phyloP scores from a whole-genome alignment of 1,140 invertebrate species.

The Chrysomallon squamiferum region DNA sequence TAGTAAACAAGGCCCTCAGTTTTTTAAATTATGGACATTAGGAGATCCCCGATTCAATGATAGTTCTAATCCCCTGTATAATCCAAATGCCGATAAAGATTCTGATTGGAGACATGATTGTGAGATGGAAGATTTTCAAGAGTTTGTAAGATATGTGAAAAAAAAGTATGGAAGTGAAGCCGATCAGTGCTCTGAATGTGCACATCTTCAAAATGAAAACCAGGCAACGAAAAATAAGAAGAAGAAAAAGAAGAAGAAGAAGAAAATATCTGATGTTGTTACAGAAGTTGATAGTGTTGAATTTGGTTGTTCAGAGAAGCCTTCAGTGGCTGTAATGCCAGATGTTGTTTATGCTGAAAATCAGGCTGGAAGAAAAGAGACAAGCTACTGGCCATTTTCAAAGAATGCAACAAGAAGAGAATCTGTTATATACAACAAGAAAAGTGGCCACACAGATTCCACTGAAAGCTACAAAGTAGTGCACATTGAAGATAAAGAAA shows the following conservation, averaged over 20 bases:
- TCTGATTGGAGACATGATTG: slow-evolving; percentile 39
- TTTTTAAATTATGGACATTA: slow-evolving; percentile 30
- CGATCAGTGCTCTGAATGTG: slow-evolving; percentile 37
- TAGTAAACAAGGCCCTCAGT: slow-evolving; percentile 20
- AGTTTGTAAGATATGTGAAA: slow-evolving; percentile 38
- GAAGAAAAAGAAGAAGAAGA: slow-evolving; percentile 25
- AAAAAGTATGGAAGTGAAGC: slow-evolving; percentile 24
- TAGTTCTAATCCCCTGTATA: slow-evolving; percentile 40
- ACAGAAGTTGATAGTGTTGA: no score
- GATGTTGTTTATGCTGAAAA: no score
- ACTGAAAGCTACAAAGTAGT: no score
- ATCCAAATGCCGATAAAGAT: slow-evolving; percentile 6
- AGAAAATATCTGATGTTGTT: slow-evolving; percentile 2
- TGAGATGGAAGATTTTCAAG: slow-evolving; percentile 32
- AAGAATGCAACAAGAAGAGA: no score
- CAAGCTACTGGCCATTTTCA: no score
- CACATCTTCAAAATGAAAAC: slow-evolving; percentile 24
- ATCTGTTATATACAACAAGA: no score
- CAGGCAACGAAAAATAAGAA: slow-evolving; percentile 37
- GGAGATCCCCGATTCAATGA: slow-evolving; percentile 46
- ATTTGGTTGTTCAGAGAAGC: no score
- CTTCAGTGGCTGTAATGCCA: no score
- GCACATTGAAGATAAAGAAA: no score
- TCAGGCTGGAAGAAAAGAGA: no score
- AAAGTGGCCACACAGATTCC: no score